Evolutionary conservation across 92 coral and sea anemone species (phyloP).

Genomic region (Pocillopora meandrina): DNA sequence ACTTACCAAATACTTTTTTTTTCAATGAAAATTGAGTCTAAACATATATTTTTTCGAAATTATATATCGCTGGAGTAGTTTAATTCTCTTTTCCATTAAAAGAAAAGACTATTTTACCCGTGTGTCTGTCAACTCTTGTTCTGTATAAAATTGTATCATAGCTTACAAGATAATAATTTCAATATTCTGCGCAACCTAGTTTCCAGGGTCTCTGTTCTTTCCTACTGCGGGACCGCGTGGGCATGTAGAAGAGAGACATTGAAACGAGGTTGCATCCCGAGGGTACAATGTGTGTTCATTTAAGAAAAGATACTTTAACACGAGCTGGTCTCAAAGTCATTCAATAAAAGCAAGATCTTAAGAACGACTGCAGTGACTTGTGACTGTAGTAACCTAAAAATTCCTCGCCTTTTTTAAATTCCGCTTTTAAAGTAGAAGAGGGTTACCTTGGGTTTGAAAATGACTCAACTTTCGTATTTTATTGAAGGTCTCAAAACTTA

Average conservation of each 20-base stretch:
- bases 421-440: too few species aligned
- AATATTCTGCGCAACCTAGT: too few species aligned
- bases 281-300: background rate
- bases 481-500: too few species aligned
- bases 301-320: background rate
- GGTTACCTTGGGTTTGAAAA: too few species aligned
- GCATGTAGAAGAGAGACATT: too few species aligned
- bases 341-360: slow-evolving; percentile 31
- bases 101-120: background rate
- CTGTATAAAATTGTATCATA: background rate
- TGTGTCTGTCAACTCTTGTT: slow-evolving; percentile 8
- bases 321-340: slow-evolving; percentile 57
- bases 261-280: too few species aligned
- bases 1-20: slow-evolving; percentile 13
- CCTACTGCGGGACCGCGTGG: too few species aligned
- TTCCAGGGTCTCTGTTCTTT: too few species aligned
- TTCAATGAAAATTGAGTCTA: background rate
- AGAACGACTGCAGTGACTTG: slow-evolving; percentile 3
- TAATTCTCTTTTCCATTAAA: background rate
- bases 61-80: too few species aligned
- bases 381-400: background rate
- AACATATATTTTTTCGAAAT: background rate
- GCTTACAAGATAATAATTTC: too few species aligned
- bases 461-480: too few species aligned
- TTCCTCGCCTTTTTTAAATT: too few species aligned